Base-by-base conservation (phyloP, 2,888 invertebrate species). In the Leptinotarsa tumamoca region DNA sequence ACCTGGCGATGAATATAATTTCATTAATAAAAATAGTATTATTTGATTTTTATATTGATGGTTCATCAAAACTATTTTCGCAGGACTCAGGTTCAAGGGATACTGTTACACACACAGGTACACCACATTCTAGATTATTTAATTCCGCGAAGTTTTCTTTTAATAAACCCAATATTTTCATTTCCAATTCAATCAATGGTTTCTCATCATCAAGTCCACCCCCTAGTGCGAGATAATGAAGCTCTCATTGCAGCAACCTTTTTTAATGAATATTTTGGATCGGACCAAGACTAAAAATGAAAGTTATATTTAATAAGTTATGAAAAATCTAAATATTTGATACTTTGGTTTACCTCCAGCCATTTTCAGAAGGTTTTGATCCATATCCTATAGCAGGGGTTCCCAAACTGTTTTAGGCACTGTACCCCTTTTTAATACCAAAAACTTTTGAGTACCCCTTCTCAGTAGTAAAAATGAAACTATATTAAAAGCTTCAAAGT, bases 241-340 rank as follows among this genome's bases (percentile, higher is more conserved):
- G 49, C 15, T 71, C 52, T 71, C 66, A 71, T 18, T 63, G 49
- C 66, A n/a, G 50, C 71, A 63, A 23, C 66, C 51, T 71, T 71
- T 71, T 71, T 71, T 71, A 23, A 66, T 50, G 63, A 51, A 66
- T 71, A 71, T 71, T 71, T 71, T 1, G 50, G 52, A 63, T 71
- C 71, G 1, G 71, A 61, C 66, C 71, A 71, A 63, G 71, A 18
- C 49, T 66, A 71, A 3, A 50, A 50, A 50, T 4, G 27, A 71
- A 61, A n/a, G 54, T 54, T 54, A 4, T n/a, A 50, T 2, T 23
- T 3, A 23, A 43, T 49, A 13, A 67, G 50, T 67, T 67, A 14
- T 50, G 50, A 50, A 71, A 61, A 23, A 4, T 51, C 50, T 17
- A 17, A 52, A 15, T 52, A 52, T 51, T 63, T 58, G 58, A 21